Base-by-base conservation (phyloP, 1,140 invertebrate genomes). In the Philotrypesis tridentata region DNA sequence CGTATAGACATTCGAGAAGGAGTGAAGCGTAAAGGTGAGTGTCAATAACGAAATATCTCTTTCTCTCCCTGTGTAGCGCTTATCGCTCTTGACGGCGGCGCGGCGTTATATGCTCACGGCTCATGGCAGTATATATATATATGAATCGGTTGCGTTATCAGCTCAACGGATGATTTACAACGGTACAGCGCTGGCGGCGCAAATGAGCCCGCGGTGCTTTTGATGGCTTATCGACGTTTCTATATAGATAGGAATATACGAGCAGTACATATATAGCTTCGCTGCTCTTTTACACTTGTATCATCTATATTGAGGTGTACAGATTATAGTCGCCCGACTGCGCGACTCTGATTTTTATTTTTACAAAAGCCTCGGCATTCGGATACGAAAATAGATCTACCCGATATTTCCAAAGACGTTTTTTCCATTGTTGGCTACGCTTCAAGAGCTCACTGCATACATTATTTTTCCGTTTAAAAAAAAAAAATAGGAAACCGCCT, bases 171-270 rank as follows among this genome's bases (percentile, higher is more conserved):
- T 80, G 71, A 65, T 80, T 80, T 74, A 74, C 70, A 21, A 21
- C 55, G 31, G 60, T 33, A 63, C 65, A 25, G 27, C 37, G 21
- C 0, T 31, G 70, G 29, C 27, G 33, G 17, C 29, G 21, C 40
- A 73, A 29, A 31, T 43, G 63, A 82, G 40, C 71, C 43, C 29
- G 63, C 80, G 80, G 80, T 60, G 0, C 48, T 23, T 82, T 78
- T 82, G 80, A 82, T 77, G n/a, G 80, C 80, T 82, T 82, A 78
- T 82, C 73, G 74, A 73, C 33, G 68, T 33, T 31, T 6, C 17
- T 55, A 55, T 21, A 21, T n/a, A 55, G 33, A 37, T n/a, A n/a
- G 48, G n/a, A n/a, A n/a, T n/a, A n/a, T n/a, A n/a, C n/a, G n/a
- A n/a, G n/a, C n/a, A n/a, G n/a, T n/a, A n/a, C n/a, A n/a, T n/a